Evolutionary conservation across 2,113 vertebrate species (phyloP), one percentile per base, ranked within the genome.

Genomic region (Connochaetes taurinus): DNA sequence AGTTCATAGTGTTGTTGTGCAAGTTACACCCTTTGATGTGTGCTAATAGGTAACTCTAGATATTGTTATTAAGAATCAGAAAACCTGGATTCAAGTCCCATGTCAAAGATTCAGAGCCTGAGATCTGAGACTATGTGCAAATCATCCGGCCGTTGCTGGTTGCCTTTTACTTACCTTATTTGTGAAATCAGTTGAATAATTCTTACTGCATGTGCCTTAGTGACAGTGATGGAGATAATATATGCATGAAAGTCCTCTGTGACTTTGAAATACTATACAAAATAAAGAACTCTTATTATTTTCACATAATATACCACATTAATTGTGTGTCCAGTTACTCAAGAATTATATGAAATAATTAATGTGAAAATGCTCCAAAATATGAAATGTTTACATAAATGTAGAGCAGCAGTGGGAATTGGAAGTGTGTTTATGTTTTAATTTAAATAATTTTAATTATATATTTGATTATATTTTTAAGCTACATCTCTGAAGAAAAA

Each of bases 401-500:
- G n/a, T 36, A 92, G 52, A 95, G 21, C 60, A 50, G 29, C 11
- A 14, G 3, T 93, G 90, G 82, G 64, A 86, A 90, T 2, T 83
- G 47, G 27, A 92, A 90, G 43, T 86, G 6, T 78, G 97, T 95
- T 94, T 60, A 15, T 7, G 23, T 45, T 94, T 90, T 92, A 91
- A 88, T 91, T 81, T 82, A 64, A 93, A 64, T 67, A 58, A 60
- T 67, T 74, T 93, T 31, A 78, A 85, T 93, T 94, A 80, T 87
- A n/a, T 94, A 89, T 92, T 95, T 80, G 57, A 60, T 25, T 95
- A 15, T 92, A 33, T 82, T 92, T 96, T 96, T 83, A 92, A 96
- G 29, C 33, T 97, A 25, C 64, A 88, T 50, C 12, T 95, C 17
- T 87, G 23, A 94, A 92, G 64, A 87, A 96, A 93, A 93, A 87